phyloP scores from a whole-genome alignment of 2,113 vertebrate species.

The Odocoileus hemionus region DNA sequence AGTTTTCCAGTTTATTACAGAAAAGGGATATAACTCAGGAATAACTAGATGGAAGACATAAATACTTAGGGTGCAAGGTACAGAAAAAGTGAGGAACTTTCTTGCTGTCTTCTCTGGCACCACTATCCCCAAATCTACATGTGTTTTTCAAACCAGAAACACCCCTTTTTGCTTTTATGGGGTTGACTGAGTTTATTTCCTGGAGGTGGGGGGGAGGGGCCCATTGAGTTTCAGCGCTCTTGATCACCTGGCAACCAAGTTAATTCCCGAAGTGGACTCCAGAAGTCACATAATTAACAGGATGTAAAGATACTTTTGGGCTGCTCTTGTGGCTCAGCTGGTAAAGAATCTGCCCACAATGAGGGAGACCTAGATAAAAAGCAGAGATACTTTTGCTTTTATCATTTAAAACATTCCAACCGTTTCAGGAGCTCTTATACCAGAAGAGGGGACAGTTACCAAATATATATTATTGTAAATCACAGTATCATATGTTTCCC shows the following conservation, averaged over 20 bases:
- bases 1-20: background rate
- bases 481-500: background rate
- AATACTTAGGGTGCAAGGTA: background rate
- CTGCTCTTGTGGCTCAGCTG: background rate
- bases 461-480: background rate
- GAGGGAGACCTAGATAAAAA: background rate
- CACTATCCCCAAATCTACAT: background rate
- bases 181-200: background rate
- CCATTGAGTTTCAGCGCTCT: background rate
- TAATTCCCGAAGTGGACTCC: background rate
- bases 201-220: background rate
- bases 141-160: background rate
- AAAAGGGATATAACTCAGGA: background rate
- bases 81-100: background rate
- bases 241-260: background rate
- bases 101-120: background rate
- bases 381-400: background rate
- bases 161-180: background rate
- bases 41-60: background rate
- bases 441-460: background rate
- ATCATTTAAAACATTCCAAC: background rate
- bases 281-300: background rate
- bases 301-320: background rate
- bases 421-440: background rate
- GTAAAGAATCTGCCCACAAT: background rate